Percentiles rank a stretch among this genome's conserved stretches.
Evolutionary conservation across 2,113 vertebrate species (phyloP).

Genomic region (Forbesichthys papilliferus): DNA sequence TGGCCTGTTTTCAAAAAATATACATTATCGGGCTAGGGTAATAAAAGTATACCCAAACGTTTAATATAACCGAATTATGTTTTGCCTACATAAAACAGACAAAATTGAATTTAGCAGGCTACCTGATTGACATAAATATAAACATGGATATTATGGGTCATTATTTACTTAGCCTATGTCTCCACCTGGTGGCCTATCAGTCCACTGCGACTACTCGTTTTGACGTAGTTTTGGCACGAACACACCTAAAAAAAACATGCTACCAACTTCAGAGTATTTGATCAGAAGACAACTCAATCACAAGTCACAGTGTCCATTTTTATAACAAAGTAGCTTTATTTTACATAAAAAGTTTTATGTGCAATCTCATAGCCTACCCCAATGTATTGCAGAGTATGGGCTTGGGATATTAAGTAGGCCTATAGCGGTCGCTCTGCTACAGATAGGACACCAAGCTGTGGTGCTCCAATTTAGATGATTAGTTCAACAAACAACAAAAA

Average conservation of each 20-base stretch:
- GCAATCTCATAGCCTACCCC: constrained; percentile 11
- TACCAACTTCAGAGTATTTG: too few relatives aligned
- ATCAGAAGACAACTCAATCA: background rate
- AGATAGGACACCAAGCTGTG: too few relatives aligned
- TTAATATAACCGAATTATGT: background rate
- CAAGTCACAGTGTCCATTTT: constrained; percentile 3
- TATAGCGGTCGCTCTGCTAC: too few relatives aligned
- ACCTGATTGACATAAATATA: too few relatives aligned
- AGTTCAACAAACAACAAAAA: constrained; percentile 4
- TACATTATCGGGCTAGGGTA: too few relatives aligned
- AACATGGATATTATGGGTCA: too few relatives aligned
- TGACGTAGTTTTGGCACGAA: background rate
- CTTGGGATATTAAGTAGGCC: too few relatives aligned
- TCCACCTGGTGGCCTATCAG: constrained; percentile 43
- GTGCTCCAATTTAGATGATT: too few relatives aligned
- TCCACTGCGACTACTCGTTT: background rate
- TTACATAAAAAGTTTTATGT: constrained; percentile 64
- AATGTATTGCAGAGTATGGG: background rate
- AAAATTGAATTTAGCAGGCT: background rate
- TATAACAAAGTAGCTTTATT: constrained; percentile 71
- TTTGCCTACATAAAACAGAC: background rate
- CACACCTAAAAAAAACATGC: too few relatives aligned
- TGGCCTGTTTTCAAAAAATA: too few relatives aligned
- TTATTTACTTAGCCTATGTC: constrained; percentile 17
- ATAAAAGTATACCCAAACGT: too few relatives aligned